These are phyloP conservation scores for Meleagris gallopavo DNA, from an alignment of 2,113 vertebrate species.

Conservation along the genomic window DNA sequence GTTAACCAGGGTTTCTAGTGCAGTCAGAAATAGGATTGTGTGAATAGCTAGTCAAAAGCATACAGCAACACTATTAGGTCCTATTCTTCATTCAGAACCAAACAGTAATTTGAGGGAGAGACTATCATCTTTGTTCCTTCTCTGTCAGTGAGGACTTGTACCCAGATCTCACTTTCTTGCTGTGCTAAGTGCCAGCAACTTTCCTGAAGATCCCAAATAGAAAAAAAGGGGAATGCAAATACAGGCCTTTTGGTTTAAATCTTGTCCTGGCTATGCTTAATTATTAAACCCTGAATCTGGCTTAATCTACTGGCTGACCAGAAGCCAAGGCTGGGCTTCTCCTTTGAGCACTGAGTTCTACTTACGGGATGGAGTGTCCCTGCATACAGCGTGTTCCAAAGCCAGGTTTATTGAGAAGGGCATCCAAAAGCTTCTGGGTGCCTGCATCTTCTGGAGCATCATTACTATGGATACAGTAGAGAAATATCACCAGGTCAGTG, in stretches of 20 bases:
- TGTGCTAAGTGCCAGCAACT: background rate
- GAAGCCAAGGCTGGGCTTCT: background rate
- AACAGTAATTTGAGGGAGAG: background rate
- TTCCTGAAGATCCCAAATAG: background rate
- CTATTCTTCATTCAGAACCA: background rate
- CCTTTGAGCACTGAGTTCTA: background rate
- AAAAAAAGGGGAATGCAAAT: background rate
- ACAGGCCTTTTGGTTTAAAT: background rate
- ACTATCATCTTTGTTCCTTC: background rate
- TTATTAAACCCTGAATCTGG: background rate
- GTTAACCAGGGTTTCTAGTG: background rate
- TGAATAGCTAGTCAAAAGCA: background rate
- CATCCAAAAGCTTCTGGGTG: conserved; percentile 83
- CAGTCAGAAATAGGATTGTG: background rate
- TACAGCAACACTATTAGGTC: background rate
- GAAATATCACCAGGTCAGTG: background rate
- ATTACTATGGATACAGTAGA: conserved; percentile 78
- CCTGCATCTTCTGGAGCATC: conserved; percentile 87
- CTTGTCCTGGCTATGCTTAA: background rate
- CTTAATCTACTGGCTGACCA: background rate
- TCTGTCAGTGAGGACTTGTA: background rate
- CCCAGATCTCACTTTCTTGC: background rate
- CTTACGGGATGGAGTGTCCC: conserved; percentile 88
- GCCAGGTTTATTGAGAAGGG: conserved; percentile 86
- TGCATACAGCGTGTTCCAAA: conserved; percentile 95